Conservation (phyloP, 2,113 vertebrate species). For the Morone saxatilis region DNA sequence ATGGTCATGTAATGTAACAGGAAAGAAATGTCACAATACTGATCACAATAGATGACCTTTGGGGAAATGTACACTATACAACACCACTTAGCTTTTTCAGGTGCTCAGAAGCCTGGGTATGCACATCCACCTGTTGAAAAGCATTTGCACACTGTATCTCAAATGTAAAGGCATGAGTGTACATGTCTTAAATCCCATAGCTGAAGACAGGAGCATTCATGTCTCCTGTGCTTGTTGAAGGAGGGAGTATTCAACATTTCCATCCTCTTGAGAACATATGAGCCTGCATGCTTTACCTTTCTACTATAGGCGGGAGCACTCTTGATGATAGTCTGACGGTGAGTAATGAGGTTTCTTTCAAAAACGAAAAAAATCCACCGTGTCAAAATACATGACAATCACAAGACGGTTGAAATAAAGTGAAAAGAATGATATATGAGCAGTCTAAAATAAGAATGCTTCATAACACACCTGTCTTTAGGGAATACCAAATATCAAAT, state of each 20-base stretch:
- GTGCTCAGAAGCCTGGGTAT: slow-evolving; percentile 11
- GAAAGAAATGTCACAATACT: not conserved
- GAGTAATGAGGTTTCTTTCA: slow-evolving; percentile 29
- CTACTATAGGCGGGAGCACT: not conserved
- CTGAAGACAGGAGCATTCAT: slow-evolving; percentile 49
- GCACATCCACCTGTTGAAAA: slow-evolving; percentile 31
- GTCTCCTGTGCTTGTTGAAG: slow-evolving; percentile 52
- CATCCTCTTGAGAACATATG: slow-evolving; percentile 40
- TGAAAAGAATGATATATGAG: not conserved
- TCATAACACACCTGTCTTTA: not conserved
- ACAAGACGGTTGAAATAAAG: not conserved
- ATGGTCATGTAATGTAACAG: no score
- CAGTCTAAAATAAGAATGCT: not conserved
- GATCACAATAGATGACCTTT: not conserved
- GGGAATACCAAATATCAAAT: not conserved
- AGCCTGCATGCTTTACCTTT: slow-evolving; percentile 40
- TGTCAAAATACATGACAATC: slow-evolving; percentile 9
- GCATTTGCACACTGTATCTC: slow-evolving; percentile 29
- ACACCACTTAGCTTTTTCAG: not conserved
- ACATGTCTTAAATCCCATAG: slow-evolving; percentile 35
- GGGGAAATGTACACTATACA: not conserved
- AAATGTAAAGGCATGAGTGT: slow-evolving; percentile 32
- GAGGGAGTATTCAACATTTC: slow-evolving; percentile 39
- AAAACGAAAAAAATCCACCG: not conserved
- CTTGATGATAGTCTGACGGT: slow-evolving; percentile 18